Evolutionary conservation across 2,113 vertebrate species (phyloP), one percentile per base, ranked within the genome.

Genomic region (Ophthalmolycus amberensis): DNA sequence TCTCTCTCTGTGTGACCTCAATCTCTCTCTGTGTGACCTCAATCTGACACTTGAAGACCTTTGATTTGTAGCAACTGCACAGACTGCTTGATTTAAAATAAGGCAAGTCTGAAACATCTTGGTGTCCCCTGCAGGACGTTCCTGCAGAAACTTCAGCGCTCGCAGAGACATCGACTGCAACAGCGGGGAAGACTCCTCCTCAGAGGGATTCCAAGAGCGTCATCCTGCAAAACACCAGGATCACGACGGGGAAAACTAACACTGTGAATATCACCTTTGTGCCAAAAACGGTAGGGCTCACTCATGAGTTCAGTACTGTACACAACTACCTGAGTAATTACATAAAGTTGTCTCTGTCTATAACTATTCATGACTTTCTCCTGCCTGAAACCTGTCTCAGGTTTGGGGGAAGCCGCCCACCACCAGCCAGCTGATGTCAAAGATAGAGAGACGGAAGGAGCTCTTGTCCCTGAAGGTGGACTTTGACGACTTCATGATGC

Each of bases 261-360:
- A 91, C 90, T 86, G 77, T 94, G 7, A 94, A 97, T 75, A 96
- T 97, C 77, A 85, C 94, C 27, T 97, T 97, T 92, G 87, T 92
- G 84, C 96, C 97, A 85, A 96, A 87, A 88, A 96, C 91, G 75
- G 97, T 99, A 95, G 0, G 94, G 38, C 25, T 46, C 48, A 44
- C 25, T 25, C 37, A 42, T 66, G 10, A 18, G 48, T 15, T 80
- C 70, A 74, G 5, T 14, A 3, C 25, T 6, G 48, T 25, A 34
- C 22, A 38, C 40, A 44, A 16, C 64, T 32, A 16, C 25, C 8
- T 18, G 1, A 15, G n/a, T 64, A 54, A 65, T 27, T 62, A 6
- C 20, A 38, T 12, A 25, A 34, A 54, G 32, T 14, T 42, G 46
- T 64, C 3, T 73, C 54, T 74, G 4, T 74, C 72, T 70, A 1